These are phyloP conservation scores for Etheostoma cragini DNA, from an alignment of 2,113 vertebrate genomes.

Conservation along the genomic window DNA sequence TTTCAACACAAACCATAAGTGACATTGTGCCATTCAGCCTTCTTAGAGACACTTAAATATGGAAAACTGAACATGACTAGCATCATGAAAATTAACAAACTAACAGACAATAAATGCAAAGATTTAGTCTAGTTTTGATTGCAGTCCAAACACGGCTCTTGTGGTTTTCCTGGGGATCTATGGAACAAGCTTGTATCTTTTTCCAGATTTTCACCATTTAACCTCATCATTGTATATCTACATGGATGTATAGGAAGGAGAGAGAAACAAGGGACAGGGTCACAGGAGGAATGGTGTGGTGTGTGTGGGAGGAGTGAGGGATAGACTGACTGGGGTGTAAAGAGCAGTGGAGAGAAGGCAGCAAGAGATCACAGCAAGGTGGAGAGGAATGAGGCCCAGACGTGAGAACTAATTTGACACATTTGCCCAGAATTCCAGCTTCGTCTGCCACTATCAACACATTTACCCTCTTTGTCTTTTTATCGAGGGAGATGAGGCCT, in stretches of 20 bases:
- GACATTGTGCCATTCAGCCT: neutral
- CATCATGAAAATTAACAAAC: conserved; percentile 6
- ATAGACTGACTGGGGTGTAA: conserved; percentile 62
- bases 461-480: conserved; percentile 74
- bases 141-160: neutral
- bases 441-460: conserved; percentile 87
- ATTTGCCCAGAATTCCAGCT: conserved; percentile 79
- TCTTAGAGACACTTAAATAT: neutral
- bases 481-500: conserved; percentile 78
- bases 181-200: neutral
- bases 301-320: conserved; percentile 56
- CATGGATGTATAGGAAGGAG: conserved; percentile 29
- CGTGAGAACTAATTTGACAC: conserved; percentile 86
- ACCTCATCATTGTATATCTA: conserved; percentile 9
- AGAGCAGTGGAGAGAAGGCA: conserved; percentile 52
- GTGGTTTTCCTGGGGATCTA: neutral
- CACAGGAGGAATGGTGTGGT: conserved; percentile 54
- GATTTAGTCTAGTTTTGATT: neutral
- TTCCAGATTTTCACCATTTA: conserved; percentile 12
- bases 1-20: neutral
- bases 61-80: neutral
- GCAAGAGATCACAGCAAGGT: conserved; percentile 69
- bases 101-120: neutral
- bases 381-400: conserved; percentile 75
- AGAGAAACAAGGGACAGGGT: conserved; percentile 52